These are phyloP conservation scores for Elgaria multicarinata DNA, from an alignment of 2,113 vertebrate species.

Conservation along the genomic window DNA sequence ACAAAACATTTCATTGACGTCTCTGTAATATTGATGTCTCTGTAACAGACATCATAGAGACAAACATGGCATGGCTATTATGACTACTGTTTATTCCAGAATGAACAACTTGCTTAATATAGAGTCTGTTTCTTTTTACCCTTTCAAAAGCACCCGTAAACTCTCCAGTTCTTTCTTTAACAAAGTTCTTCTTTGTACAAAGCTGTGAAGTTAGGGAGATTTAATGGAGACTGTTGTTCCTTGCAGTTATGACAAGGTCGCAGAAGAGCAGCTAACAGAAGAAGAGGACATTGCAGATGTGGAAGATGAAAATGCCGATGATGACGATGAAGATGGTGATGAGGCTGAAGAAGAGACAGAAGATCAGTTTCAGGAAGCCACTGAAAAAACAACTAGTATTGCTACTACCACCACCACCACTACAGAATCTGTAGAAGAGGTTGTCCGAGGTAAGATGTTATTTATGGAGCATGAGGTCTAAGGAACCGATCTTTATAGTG, in stretches of 20 bases:
- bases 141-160: neutral
- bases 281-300: slow-evolving; percentile 83
- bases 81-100: neutral
- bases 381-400: slow-evolving; percentile 91
- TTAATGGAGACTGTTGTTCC: neutral
- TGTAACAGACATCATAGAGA: neutral
- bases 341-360: slow-evolving; percentile 82
- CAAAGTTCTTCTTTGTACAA: neutral
- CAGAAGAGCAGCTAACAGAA: slow-evolving; percentile 81
- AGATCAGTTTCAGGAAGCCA: slow-evolving; percentile 85
- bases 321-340: slow-evolving; percentile 80
- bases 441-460: slow-evolving; percentile 89
- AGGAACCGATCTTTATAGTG: slow-evolving; percentile 32
- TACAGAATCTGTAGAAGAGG: slow-evolving; percentile 97
- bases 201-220: neutral
- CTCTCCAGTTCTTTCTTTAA: neutral
- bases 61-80: neutral
- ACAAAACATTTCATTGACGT: no score
- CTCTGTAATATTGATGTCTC: no score
- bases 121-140: neutral
- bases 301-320: slow-evolving; percentile 77
- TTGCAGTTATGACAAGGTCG: slow-evolving; percentile 87
- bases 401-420: slow-evolving; percentile 96
- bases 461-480: neutral
- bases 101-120: neutral